A percentile compares a stretch with the other conserved stretches of the same genome.
These are phyloP conservation scores for Tetrax tetrax DNA, from an alignment of 2,113 vertebrate species.

Conservation along the genomic window DNA sequence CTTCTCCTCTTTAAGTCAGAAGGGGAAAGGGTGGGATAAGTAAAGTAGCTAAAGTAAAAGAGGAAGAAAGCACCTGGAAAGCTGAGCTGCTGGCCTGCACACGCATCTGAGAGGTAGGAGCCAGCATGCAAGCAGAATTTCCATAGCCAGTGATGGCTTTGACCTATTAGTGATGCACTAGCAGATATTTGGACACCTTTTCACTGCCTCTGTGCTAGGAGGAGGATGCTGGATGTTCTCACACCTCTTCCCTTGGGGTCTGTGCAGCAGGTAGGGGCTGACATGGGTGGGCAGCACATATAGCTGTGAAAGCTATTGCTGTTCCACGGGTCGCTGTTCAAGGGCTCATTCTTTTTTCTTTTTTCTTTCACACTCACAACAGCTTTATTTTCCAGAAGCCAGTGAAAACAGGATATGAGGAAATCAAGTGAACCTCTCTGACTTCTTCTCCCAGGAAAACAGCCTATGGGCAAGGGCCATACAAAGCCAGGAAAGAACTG, in stretches of 20 bases:
- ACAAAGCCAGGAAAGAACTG: background rate
- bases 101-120: background rate
- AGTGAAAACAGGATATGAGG: conserved; percentile 7
- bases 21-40: background rate
- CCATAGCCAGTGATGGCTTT: background rate
- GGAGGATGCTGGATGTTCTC: background rate
- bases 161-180: background rate
- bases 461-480: conserved; percentile 11
- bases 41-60: background rate
- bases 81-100: background rate
- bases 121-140: background rate
- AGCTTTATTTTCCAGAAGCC: conserved; percentile 27
- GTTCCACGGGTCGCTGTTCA: background rate
- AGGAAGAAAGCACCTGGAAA: background rate
- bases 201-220: background rate
- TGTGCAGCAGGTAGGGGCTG: background rate
- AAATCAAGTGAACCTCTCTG: background rate
- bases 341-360: background rate
- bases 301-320: background rate
- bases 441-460: conserved; percentile 31
- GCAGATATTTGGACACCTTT: background rate
- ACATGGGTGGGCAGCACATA: background rate
- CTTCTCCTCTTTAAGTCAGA: background rate
- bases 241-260: background rate
- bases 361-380: background rate